These are phyloP conservation scores for Leptonema lineaticorne DNA, from an alignment of 1,140 invertebrate genomes.

Conservation along the genomic window DNA sequence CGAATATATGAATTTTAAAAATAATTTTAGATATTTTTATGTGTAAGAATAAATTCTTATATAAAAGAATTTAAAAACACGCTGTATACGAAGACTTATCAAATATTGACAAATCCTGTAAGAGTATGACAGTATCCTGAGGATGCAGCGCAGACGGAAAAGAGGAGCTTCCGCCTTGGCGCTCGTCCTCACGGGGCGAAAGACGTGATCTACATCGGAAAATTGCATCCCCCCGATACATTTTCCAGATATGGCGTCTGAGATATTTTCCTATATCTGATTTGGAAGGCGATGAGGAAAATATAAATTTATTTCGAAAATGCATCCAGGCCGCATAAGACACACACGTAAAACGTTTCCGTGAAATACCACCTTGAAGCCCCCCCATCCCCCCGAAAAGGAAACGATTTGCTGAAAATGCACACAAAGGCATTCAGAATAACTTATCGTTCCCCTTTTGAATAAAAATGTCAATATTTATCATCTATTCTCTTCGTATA, in stretches of 20 bases:
- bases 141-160: conserved; percentile 2
- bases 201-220: conserved; percentile 31
- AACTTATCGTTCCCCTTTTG: no score
- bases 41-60: no score
- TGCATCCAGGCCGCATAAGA: not conserved
- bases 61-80: no score
- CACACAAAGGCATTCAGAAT: not conserved
- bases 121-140: not conserved
- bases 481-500: no score
- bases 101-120: not conserved
- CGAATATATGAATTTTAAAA: no score
- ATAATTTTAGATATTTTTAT: no score
- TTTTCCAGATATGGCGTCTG: conserved; percentile 22
- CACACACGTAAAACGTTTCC: not conserved
- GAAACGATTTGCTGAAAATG: not conserved
- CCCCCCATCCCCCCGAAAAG: not conserved
- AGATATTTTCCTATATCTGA: conserved; percentile 29
- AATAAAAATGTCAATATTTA: no score
- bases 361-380: no score
- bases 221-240: conserved; percentile 28
- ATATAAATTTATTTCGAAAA: conserved; percentile 8
- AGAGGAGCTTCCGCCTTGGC: conserved; percentile 19
- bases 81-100: no score
- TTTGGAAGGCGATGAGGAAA: conserved; percentile 16
- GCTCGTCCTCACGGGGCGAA: conserved; percentile 12